Percentiles rank a stretch among this genome's conserved stretches.
These are phyloP conservation scores for Chironomus tepperi DNA, from an alignment of 1,140 invertebrate genomes.

Conservation along the genomic window DNA sequence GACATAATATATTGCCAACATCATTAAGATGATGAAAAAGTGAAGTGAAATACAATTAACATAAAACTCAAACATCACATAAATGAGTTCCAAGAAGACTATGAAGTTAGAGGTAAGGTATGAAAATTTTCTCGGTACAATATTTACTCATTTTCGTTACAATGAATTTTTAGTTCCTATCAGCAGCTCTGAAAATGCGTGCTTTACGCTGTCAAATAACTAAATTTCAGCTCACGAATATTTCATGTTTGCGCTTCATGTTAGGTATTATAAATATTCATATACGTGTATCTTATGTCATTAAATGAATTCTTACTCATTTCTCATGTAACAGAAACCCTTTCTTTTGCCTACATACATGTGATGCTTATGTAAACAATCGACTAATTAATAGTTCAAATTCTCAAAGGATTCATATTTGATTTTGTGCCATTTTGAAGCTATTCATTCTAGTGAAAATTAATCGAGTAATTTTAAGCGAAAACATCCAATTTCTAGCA, in stretches of 20 bases:
- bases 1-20: not conserved
- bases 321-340: too few relatives aligned
- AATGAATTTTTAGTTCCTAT: not conserved
- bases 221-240: not conserved
- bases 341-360: too few relatives aligned
- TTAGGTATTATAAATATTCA: not conserved
- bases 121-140: not conserved
- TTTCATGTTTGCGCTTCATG: not conserved
- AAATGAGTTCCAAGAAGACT: not conserved
- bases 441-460: too few relatives aligned
- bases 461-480: too few relatives aligned
- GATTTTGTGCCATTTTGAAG: too few relatives aligned
- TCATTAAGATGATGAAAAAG: not conserved
- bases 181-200: not conserved
- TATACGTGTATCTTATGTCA: too few relatives aligned
- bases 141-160: not conserved
- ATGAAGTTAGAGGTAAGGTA: not conserved
- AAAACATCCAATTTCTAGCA: too few relatives aligned
- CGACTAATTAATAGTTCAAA: too few relatives aligned
- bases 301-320: too few relatives aligned
- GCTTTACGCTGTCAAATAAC: not conserved
- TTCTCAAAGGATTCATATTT: too few relatives aligned
- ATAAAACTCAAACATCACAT: not conserved
- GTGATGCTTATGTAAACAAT: too few relatives aligned
- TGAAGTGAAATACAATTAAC: not conserved